Percentiles rank a stretch among this genome's conserved stretches.
Conservation (phyloP, 2,888 invertebrate species). For the Aspidapion aeneum region DNA sequence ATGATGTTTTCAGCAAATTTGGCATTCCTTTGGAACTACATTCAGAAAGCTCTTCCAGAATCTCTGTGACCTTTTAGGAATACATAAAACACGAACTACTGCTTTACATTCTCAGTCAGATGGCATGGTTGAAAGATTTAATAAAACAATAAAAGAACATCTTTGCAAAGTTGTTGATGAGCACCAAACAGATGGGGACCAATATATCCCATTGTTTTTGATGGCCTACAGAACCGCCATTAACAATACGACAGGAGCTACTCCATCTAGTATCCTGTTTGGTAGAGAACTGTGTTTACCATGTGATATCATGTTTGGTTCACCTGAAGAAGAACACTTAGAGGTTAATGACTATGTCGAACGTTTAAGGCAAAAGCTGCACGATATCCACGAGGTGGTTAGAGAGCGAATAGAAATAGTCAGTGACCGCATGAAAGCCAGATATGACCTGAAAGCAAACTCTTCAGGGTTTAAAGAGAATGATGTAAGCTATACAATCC, state of each 20-base stretch:
- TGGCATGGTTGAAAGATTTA: conserved; percentile 34
- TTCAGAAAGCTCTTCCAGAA: conserved; percentile 28
- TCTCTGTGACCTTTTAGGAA: conserved; percentile 24
- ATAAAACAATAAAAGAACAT: conserved; percentile 29
- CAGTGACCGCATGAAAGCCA: background rate
- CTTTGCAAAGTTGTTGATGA: conserved; percentile 20
- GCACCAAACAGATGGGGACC: conserved; percentile 1
- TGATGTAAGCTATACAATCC: no score
- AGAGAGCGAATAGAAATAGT: background rate
- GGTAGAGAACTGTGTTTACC: conserved; percentile 20
- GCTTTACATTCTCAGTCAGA: conserved; percentile 34
- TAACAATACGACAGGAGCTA: conserved; percentile 11
- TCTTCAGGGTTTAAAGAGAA: background rate
- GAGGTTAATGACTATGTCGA: background rate
- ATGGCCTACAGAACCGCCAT: conserved; percentile 15
- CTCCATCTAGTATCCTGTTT: conserved; percentile 17
- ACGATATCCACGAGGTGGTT: background rate
- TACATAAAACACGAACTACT: conserved; percentile 33
- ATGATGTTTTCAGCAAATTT: conserved; percentile 24
- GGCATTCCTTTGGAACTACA: conserved; percentile 25
- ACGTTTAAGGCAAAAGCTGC: background rate
- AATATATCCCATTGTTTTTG: background rate
- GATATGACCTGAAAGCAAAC: background rate
- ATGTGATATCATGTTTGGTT: conserved; percentile 10
- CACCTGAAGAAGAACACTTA: background rate